Percentiles rank a stretch among this genome's conserved stretches.
Conservation (phyloP, 1,140 invertebrate species). For the Drosophila pectinifera region DNA sequence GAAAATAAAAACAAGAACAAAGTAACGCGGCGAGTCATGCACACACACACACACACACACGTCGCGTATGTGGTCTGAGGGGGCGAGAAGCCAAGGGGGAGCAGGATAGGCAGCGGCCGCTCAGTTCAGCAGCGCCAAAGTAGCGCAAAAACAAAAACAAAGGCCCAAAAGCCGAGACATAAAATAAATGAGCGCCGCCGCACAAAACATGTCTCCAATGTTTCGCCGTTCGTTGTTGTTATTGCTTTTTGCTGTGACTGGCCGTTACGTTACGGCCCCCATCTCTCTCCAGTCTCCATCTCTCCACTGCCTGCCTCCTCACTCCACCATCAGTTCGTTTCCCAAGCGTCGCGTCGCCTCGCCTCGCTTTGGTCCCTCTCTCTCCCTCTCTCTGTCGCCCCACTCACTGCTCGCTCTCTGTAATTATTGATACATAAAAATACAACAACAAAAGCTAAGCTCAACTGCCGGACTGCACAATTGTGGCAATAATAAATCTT, state of each 20-base stretch:
- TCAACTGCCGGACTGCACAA: slow-evolving; percentile 46
- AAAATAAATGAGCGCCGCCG: slow-evolving; percentile 79
- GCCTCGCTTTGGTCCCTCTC: slow-evolving; percentile 21
- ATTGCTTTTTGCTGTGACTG: slow-evolving; percentile 62
- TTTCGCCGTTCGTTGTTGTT: slow-evolving; percentile 54
- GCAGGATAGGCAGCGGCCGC: slow-evolving; percentile 62
- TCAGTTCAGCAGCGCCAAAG: slow-evolving; percentile 56
- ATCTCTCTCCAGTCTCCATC: slow-evolving; percentile 5
- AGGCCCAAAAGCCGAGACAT: slow-evolving; percentile 66
- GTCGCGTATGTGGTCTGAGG: neutral
- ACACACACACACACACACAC: slow-evolving; percentile 57
- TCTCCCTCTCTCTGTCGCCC: neutral
- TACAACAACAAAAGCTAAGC: slow-evolving; percentile 56
- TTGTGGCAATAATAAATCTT: slow-evolving; percentile 62
- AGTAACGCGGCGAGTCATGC: slow-evolving; percentile 64
- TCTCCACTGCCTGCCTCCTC: slow-evolving; percentile 18
- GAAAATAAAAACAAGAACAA: slow-evolving; percentile 47
- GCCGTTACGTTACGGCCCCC: slow-evolving; percentile 47
- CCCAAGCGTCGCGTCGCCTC: slow-evolving; percentile 47
- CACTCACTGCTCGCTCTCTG: slow-evolving; percentile 46
- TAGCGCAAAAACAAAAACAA: slow-evolving; percentile 61
- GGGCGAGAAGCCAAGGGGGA: slow-evolving; percentile 10
- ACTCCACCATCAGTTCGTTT: slow-evolving; percentile 61
- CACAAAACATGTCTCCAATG: slow-evolving; percentile 79
- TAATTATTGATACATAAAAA: slow-evolving; percentile 82